Evolutionary conservation across 2,797 vertebrate genomes (phyloP).

Genomic region (Amazonetta brasiliensis): DNA sequence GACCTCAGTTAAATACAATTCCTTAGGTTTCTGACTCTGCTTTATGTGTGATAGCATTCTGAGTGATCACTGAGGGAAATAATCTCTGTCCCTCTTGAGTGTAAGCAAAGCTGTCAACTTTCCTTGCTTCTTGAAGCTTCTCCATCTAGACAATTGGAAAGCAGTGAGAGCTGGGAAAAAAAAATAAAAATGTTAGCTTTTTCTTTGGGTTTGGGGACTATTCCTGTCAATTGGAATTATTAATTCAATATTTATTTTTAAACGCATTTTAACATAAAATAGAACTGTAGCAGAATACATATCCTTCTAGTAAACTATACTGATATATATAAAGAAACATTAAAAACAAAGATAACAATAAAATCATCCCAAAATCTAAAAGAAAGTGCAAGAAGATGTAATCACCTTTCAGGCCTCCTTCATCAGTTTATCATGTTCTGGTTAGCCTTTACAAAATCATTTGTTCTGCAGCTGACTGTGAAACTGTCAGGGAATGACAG

Average conservation of each 20-base stretch:
- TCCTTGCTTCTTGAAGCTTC: background rate
- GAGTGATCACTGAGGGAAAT: background rate
- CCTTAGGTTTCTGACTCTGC: background rate
- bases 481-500: background rate
- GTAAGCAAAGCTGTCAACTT: background rate
- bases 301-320: background rate
- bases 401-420: background rate
- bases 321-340: background rate
- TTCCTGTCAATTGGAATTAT: background rate
- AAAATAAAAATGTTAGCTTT: background rate
- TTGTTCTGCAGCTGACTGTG: background rate
- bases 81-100: background rate
- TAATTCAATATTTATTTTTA: background rate
- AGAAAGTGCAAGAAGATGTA: background rate
- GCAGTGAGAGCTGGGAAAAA: background rate
- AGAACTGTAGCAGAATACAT: background rate
- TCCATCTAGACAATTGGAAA: background rate
- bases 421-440: background rate
- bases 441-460: background rate
- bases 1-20: background rate
- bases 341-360: background rate
- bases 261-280: background rate
- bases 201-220: background rate
- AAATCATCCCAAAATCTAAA: background rate
- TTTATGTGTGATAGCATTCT: background rate